phyloP scores from a whole-genome alignment of 2,797 vertebrate genomes.

The Microchirus variegatus region DNA sequence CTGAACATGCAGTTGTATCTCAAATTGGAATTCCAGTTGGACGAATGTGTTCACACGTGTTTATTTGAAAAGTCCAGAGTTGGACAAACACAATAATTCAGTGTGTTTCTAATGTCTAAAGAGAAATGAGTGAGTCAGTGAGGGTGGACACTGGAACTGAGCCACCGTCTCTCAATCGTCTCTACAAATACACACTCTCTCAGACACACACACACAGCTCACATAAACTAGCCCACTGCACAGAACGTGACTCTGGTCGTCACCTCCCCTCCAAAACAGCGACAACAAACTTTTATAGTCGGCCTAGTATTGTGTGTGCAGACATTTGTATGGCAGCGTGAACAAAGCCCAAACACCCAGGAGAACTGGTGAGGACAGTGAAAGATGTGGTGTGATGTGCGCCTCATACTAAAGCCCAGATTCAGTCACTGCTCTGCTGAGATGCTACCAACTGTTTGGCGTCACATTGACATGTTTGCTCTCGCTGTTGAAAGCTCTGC shows the following conservation, averaged over 20 bases:
- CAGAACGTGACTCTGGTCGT: conserved; percentile 34
- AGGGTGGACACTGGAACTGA: no score
- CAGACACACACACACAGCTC: conserved; percentile 36
- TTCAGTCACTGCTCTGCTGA: conserved; percentile 54
- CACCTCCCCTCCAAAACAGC: conserved; percentile 23
- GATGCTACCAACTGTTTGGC: conserved; percentile 28
- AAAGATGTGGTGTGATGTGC: conserved; percentile 71
- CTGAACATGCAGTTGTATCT: no score
- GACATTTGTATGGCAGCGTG: conserved; percentile 57
- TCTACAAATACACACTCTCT: conserved; percentile 7
- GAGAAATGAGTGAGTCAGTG: no score
- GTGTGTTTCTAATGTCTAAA: no score
- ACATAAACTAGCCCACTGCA: conserved; percentile 37
- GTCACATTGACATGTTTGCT: conserved; percentile 19
- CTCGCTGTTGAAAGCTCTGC: conserved; percentile 6
- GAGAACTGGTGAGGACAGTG: conserved; percentile 62
- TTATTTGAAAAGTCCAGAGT: no score
- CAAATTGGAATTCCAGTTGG: no score
- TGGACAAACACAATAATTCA: no score
- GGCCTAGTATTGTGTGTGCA: conserved; percentile 37
- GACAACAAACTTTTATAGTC: conserved; percentile 48
- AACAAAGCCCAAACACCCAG: conserved; percentile 46
- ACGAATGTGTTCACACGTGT: no score
- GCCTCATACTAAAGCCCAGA: conserved; percentile 75
- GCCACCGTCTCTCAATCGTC: conserved; percentile 3